Base-by-base conservation (phyloP, 2,888 invertebrate genomes). In the Nomada ferruginata region DNA sequence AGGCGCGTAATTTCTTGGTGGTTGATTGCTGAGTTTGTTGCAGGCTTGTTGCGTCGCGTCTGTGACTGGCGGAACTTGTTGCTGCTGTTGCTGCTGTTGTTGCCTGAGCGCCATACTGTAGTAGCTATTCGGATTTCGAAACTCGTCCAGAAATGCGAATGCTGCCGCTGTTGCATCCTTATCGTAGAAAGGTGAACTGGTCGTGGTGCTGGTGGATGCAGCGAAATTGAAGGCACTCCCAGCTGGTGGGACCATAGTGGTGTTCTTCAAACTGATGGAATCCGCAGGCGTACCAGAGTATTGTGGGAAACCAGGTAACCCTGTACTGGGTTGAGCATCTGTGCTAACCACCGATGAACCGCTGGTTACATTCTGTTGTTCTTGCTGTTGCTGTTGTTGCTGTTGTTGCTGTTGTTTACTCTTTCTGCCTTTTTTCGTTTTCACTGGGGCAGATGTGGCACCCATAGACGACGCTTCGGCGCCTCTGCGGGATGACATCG, bases 221-320 rank as follows among this genome's bases (percentile, higher is more conserved):
- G 97, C 97, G 91, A 97, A 98, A 92, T 97, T 97, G 90, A 97
- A 98, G 69, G 97, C 97, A 94, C 97, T 97, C 42, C 97, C 96
- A 13, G 92, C 90, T 13, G 92, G 89, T 10, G 97, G 96, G 84
- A 97, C 97, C 91, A 97, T 96, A 88, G 96, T 96, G 5, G 95
- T 94, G 66, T 96, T 96, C 89, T 97, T 95, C 65, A 96, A 91
- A 15, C 96, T 95, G 87, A 97, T 95, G 83, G 95, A 87, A 76
- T 93, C 92, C 23, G 86, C 84, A 2, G 89, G 69, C 9, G 89
- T 81, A 2, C 87, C 85, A 0, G 92, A 76, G 66, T 92, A 93
- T 77, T 93, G 93, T 0, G 92, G 83, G 73, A 92, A 93, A 20
- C 90, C 89, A 2, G 91, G 85, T 79, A 93, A 89, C n/a, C 85